Conservation (phyloP, 2,113 vertebrate genomes). For the Callionymus lyra region DNA sequence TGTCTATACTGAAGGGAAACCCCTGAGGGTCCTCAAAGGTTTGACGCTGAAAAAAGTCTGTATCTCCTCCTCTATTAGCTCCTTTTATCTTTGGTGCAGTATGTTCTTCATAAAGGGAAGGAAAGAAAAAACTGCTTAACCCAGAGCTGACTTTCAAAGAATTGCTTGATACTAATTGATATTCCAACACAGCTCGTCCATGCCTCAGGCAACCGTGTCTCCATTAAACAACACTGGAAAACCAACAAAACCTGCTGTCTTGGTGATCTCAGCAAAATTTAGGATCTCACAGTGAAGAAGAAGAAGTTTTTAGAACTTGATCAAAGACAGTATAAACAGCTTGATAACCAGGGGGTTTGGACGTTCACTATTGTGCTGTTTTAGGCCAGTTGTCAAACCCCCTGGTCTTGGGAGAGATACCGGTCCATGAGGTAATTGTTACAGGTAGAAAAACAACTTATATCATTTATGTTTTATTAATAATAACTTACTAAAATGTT, state of each 20-base stretch:
- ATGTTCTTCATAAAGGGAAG: constrained; percentile 10
- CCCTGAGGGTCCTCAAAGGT: constrained; percentile 4
- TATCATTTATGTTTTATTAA: too few relatives aligned
- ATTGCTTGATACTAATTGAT: constrained; percentile 58
- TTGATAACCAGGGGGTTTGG: too few relatives aligned
- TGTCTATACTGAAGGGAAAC: too few relatives aligned
- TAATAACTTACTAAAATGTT: too few relatives aligned
- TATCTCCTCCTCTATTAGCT: constrained; percentile 6
- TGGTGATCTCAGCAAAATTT: constrained; percentile 53
- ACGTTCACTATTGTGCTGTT: too few relatives aligned
- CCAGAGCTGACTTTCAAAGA: constrained; percentile 29
- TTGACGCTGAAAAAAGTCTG: constrained; percentile 1
- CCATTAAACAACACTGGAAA: constrained; percentile 48
- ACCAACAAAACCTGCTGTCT: constrained; percentile 47
- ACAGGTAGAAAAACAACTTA: too few relatives aligned
- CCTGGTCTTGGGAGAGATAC: too few relatives aligned
- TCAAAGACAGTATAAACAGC: constrained; percentile 4
- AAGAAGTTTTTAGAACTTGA: constrained; percentile 25
- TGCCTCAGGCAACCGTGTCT: constrained; percentile 42
- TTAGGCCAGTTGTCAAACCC: too few relatives aligned
- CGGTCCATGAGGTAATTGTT: too few relatives aligned
- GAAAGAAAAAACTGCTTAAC: constrained; percentile 20
- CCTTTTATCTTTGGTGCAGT: constrained; percentile 32
- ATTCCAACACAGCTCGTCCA: constrained; percentile 53
- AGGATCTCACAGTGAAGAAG: constrained; percentile 10